These are phyloP conservation scores for Zele albiditarsus DNA, from an alignment of 2,888 invertebrate genomes.

Conservation along the genomic window DNA sequence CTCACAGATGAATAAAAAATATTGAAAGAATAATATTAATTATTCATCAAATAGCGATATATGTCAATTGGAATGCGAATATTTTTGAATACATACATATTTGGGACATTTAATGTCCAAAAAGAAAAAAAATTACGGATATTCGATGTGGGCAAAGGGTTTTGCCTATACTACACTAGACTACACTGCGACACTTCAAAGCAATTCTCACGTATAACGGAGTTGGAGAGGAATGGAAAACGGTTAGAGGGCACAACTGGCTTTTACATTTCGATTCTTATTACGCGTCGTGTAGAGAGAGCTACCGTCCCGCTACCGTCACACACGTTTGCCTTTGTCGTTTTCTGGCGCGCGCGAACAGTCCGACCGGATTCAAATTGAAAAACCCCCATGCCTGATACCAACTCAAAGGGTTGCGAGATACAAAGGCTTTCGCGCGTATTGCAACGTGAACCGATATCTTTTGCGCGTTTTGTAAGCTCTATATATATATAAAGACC, in stretches of 20 bases:
- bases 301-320: not conserved
- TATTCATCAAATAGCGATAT: no score
- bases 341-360: not conserved
- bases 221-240: not conserved
- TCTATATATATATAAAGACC: not conserved
- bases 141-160: not conserved
- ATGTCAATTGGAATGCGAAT: not conserved
- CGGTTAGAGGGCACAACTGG: slow-evolving; percentile 16
- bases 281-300: slow-evolving; percentile 18
- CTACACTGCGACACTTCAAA: not conserved
- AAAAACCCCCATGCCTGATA: slow-evolving; percentile 6
- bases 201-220: not conserved
- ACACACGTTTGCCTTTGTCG: not conserved
- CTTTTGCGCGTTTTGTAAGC: slow-evolving; percentile 5
- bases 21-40: no score
- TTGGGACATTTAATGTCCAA: no score
- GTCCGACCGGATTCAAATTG: slow-evolving; percentile 23
- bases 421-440: slow-evolving; percentile 17
- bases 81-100: not conserved
- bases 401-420: slow-evolving; percentile 7
- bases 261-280: slow-evolving; percentile 39
- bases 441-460: slow-evolving; percentile 9
- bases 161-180: not conserved
- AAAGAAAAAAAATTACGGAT: not conserved
- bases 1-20: no score